phyloP scores from a whole-genome alignment of 2,888 invertebrate species.

The Rhagophthalmus giganteus region DNA sequence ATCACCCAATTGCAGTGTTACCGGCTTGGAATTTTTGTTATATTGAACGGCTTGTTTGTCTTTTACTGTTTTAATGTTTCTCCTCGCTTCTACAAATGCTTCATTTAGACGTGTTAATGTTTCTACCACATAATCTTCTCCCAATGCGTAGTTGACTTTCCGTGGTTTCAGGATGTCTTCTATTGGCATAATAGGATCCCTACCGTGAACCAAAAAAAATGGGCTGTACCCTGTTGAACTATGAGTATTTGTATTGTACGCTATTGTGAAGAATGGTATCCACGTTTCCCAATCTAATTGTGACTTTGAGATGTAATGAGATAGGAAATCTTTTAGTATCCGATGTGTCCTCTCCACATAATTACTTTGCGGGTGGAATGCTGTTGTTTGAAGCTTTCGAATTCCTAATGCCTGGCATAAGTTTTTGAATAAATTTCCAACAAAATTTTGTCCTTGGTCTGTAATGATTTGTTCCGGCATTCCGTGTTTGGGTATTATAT shows the following conservation, averaged over 20 bases:
- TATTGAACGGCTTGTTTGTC: conserved; percentile 12
- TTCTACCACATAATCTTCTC: conserved; percentile 31
- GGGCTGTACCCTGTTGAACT: conserved; percentile 32
- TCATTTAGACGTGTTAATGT: conserved; percentile 6
- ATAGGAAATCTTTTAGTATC: conserved; percentile 37
- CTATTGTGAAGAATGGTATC: conserved; percentile 39
- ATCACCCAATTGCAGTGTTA: conserved; percentile 19
- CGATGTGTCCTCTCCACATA: conserved; percentile 42
- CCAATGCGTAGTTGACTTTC: conserved; percentile 25
- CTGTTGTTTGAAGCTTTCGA: conserved; percentile 36
- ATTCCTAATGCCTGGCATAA: conserved; percentile 37
- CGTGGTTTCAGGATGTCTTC: conserved; percentile 24
- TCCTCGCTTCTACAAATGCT: conserved; percentile 2
- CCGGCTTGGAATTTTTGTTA: conserved; percentile 11
- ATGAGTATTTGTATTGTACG: conserved; percentile 31
- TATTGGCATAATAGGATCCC: conserved; percentile 34
- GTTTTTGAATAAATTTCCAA: conserved; percentile 36
- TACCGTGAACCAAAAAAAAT: conserved; percentile 35
- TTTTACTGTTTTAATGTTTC: not conserved
- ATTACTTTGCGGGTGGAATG: conserved; percentile 42
- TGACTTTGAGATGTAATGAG: conserved; percentile 36
- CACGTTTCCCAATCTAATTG: conserved; percentile 40
- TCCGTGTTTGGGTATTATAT: conserved; percentile 39
- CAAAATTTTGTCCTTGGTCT: conserved; percentile 40
- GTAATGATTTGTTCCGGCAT: conserved; percentile 39